Conservation (phyloP, 1,140 invertebrate species). For the Ceratosolen solmsi region DNA sequence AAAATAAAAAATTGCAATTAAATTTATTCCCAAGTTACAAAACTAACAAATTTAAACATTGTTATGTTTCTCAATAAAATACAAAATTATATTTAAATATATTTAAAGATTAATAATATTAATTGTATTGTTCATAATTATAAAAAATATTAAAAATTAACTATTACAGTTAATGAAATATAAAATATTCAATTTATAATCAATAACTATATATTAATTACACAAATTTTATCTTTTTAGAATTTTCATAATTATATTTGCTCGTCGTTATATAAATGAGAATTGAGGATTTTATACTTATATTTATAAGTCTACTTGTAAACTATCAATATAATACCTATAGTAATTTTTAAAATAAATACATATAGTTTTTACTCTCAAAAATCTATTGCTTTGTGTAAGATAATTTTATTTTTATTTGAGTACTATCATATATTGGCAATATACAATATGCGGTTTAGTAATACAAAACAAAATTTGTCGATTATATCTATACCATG, state of each 20-base stretch:
- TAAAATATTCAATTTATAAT: constrained; percentile 4
- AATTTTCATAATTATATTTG: neutral
- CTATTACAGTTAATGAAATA: neutral
- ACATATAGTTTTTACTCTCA: neutral
- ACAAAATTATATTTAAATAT: too few species aligned
- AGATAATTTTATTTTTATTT: neutral
- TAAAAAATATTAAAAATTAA: too few species aligned
- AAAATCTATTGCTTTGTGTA: neutral
- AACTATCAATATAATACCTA: neutral
- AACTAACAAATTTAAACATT: too few species aligned
- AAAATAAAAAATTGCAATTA: too few species aligned
- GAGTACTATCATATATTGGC: neutral
- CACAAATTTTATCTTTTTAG: neutral
- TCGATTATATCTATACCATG: constrained; percentile 22
- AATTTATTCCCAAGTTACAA: too few species aligned
- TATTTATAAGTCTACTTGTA: neutral
- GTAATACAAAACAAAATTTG: constrained; percentile 8
- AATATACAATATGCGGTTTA: neutral
- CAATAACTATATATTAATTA: neutral
- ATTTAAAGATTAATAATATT: too few species aligned
- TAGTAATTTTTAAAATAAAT: neutral
- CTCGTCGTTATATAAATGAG: neutral
- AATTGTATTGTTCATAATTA: too few species aligned
- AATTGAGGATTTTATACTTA: neutral
- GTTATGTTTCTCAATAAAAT: too few species aligned